Base-by-base conservation (phyloP, 2,797 vertebrate genomes). In the Takifugu rubripes region DNA sequence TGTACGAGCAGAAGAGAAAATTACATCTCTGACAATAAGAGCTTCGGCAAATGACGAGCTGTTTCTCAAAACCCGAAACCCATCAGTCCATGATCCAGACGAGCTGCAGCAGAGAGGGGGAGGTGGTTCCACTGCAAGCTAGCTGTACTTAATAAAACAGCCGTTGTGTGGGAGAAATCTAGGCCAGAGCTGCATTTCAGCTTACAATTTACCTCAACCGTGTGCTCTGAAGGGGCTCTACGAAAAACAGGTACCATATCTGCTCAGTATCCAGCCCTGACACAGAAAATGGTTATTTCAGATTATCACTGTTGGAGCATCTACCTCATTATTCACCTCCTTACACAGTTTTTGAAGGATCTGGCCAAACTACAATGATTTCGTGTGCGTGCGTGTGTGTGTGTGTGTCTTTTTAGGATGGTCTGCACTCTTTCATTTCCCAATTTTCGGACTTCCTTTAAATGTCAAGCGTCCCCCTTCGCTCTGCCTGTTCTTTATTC, bases 61-160 rank as follows among this genome's bases (percentile, higher is more conserved):
- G 64, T 54, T 58, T 70, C 75, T 72, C 44, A 68, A 44, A 54
- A 61, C 58, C 71, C 67, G 65, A 64, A 80, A 58, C 53, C 56
- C 66, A 75, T 83, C 72, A 70, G 76, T 54, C 49, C 48, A 45
- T 67, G 68, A 79, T 74, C 71, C 56, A 68, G 76, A 72, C 59
- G 62, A 76, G 71, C 61, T 63, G 62, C 64, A 76, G 78, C 57
- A 69, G 63, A 81, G 78, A 70, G 63, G 81, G 78, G 76, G 70
- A 77, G 65, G 56, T 56, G 69, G 79, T 49, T 72, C 61, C 50
- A 43, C 65, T 57, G 56, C 74, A 64, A 68, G 78, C 67, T 70
- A 70, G 67, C 61, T 76, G 65, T 74, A 57, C 72, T 81, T 69
- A 73, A 78, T 75, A 75, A 77, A 84, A 79, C 63, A 77, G 72